phyloP scores from a whole-genome alignment of 2,797 vertebrate genomes.

The Amazona ochrocephala region DNA sequence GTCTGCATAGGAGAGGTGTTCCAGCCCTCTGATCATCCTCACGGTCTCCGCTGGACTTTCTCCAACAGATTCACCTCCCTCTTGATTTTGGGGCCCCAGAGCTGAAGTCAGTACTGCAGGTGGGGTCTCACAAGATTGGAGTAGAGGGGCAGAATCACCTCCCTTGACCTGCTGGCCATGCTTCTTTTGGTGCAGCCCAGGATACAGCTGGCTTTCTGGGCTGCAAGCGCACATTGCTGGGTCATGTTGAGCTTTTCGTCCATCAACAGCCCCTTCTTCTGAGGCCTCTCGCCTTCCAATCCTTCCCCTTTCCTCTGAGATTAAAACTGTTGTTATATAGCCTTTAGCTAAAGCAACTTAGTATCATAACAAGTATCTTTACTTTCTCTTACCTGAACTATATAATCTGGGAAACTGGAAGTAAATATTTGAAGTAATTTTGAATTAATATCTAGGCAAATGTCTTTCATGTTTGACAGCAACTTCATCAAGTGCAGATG shows the following conservation, averaged over 20 bases:
- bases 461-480: background rate
- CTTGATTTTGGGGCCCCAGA: background rate
- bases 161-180: background rate
- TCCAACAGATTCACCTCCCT: background rate
- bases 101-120: background rate
- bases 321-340: background rate
- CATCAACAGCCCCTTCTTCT: background rate
- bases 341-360: background rate
- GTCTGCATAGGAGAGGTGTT: background rate
- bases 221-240: background rate
- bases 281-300: background rate
- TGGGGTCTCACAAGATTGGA: background rate
- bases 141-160: background rate
- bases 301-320: background rate
- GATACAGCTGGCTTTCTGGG: background rate
- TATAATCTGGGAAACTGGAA: background rate
- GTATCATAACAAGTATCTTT: background rate
- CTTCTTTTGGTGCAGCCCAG: background rate
- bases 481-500: background rate
- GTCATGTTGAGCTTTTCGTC: background rate
- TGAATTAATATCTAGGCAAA: background rate
- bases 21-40: background rate
- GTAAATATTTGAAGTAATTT: background rate
- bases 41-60: background rate
- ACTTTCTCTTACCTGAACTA: background rate